phyloP scores from a whole-genome alignment of 1,140 invertebrate species.

The Neoseiulus cucumeris region DNA sequence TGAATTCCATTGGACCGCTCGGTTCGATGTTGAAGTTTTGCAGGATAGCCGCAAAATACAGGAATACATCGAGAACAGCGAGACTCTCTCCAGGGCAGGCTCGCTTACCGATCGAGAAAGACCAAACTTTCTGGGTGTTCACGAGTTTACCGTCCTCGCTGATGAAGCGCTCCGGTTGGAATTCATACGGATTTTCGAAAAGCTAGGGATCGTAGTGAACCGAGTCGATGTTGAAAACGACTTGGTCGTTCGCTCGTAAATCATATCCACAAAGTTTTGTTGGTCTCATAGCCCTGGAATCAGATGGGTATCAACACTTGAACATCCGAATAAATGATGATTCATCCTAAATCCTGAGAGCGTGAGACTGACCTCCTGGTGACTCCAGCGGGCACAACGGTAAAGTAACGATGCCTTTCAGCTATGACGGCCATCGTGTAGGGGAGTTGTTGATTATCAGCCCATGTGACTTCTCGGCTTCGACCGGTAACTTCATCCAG shows the following conservation, averaged over 20 bases:
- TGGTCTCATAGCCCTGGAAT: no score
- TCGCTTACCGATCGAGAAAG: slow-evolving; percentile 17
- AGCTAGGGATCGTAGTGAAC: slow-evolving; percentile 14
- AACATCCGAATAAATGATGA: no score
- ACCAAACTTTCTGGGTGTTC: not conserved
- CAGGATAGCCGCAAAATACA: slow-evolving; percentile 21
- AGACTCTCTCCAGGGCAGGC: slow-evolving; percentile 19
- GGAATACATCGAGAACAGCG: slow-evolving; percentile 21
- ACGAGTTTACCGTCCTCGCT: slow-evolving; percentile 14
- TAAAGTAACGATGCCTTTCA: slow-evolving; percentile 12
- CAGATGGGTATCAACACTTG: no score
- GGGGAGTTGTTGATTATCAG: slow-evolving; percentile 17
- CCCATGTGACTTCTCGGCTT: slow-evolving; percentile 18
- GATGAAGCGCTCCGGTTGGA: slow-evolving; percentile 15
- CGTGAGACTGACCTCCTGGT: not conserved
- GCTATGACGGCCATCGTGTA: slow-evolving; percentile 17
- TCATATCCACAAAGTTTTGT: no score
- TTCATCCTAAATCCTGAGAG: no score
- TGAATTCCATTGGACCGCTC: no score
- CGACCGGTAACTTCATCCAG: slow-evolving; percentile 22
- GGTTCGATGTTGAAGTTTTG: slow-evolving; percentile 17
- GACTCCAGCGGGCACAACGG: not conserved
- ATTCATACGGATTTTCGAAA: slow-evolving; percentile 14
- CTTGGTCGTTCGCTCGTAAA: not conserved
- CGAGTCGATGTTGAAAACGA: not conserved